Percentiles rank a stretch among this genome's conserved stretches.
phyloP scores from a whole-genome alignment of 2,113 vertebrate genomes.

The Peromyscus polionotus region DNA sequence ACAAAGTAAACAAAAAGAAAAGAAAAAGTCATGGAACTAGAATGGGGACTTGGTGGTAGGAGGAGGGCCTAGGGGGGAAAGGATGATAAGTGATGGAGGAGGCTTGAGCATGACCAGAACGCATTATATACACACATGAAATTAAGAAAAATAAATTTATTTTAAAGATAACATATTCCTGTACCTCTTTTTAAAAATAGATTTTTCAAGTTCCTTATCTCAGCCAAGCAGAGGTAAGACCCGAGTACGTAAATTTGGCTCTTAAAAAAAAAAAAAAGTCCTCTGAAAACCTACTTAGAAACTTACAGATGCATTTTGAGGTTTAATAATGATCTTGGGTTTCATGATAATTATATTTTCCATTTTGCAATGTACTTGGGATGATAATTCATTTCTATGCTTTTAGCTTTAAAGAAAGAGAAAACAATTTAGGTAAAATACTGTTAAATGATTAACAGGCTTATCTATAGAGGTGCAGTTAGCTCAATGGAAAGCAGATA shows the following conservation, averaged over 20 bases:
- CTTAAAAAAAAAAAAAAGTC: not conserved
- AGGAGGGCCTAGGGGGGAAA: not conserved
- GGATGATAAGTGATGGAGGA: too few species aligned
- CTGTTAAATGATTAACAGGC: not conserved
- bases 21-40: not conserved
- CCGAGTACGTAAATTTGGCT: not conserved
- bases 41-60: not conserved
- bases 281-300: not conserved
- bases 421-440: not conserved
- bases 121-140: not conserved
- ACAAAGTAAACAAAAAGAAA: not conserved
- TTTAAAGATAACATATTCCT: not conserved
- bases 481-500: not conserved
- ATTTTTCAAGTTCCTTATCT: not conserved
- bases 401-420: constrained; percentile 9
- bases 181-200: not conserved
- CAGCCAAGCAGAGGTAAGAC: not conserved
- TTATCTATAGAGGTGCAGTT: not conserved
- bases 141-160: not conserved
- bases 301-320: not conserved
- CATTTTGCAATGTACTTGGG: not conserved
- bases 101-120: not conserved
- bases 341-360: not conserved
- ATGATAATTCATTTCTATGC: not conserved
- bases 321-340: not conserved